Evolutionary conservation across 1,140 invertebrate genomes (phyloP).

Genomic region (Platorchestia sp.): DNA sequence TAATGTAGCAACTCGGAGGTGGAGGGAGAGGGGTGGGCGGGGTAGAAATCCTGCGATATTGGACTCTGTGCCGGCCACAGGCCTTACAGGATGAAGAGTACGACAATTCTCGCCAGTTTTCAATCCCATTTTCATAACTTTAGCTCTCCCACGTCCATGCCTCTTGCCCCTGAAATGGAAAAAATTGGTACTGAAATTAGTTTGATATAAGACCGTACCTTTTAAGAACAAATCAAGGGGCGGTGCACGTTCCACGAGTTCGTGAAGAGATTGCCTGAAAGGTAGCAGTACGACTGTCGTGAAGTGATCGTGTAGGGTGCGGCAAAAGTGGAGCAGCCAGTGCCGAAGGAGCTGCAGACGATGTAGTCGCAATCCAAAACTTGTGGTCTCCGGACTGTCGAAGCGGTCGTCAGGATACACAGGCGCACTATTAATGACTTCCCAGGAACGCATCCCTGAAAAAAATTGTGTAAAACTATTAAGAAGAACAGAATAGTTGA

Average conservation of each 20-base stretch:
- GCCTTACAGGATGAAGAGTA: no score
- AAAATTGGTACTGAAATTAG: no score
- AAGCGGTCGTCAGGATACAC: background rate
- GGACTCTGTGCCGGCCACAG: no score
- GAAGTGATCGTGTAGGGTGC: slow-evolving; percentile 23
- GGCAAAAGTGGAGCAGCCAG: slow-evolving; percentile 44
- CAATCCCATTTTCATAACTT: no score
- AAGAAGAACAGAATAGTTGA: no score
- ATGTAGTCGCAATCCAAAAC: background rate
- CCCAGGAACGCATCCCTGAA: background rate
- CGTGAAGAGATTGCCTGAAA: background rate
- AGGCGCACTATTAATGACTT: background rate
- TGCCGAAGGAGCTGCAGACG: slow-evolving; percentile 33
- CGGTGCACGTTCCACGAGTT: background rate
- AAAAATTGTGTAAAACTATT: background rate
- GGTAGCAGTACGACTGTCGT: slow-evolving; percentile 11
- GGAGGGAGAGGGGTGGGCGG: no score
- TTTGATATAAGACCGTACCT: background rate
- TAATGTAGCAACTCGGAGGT: no score
- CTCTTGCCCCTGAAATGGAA: no score
- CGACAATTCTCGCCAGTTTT: no score
- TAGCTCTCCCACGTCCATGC: no score
- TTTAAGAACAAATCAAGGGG: background rate
- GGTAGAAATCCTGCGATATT: no score
- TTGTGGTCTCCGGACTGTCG: background rate